A percentile compares a stretch with the other conserved stretches of the same genome.
Evolutionary conservation across 2,797 vertebrate species (phyloP).

Genomic region (Lepilemur ruficaudatus): DNA sequence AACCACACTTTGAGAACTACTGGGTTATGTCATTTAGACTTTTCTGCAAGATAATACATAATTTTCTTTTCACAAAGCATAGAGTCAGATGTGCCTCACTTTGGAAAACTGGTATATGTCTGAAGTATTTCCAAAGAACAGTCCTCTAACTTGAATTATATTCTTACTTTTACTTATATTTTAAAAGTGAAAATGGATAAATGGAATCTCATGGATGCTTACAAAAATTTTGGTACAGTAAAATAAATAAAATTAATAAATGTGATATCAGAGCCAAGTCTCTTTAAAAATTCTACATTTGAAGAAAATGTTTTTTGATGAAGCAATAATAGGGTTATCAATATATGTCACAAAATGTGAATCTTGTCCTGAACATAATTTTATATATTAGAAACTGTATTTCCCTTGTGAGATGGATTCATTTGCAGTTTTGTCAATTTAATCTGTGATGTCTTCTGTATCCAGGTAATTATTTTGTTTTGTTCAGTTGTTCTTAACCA

Average conservation of each 20-base stretch:
- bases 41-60: neutral
- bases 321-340: neutral
- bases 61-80: neutral
- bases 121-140: constrained; percentile 18
- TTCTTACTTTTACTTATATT: neutral
- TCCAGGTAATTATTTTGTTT: neutral
- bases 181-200: constrained; percentile 11
- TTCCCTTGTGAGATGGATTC: neutral
- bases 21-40: neutral
- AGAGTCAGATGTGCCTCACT: neutral
- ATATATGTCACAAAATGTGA: constrained; percentile 3
- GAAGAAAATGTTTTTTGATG: constrained; percentile 39
- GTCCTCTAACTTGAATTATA: constrained; percentile 40
- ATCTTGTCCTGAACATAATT: neutral
- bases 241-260: constrained; percentile 50
- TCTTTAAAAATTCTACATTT: constrained; percentile 2
- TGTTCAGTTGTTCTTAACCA: neutral
- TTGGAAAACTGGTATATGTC: neutral
- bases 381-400: constrained; percentile 1
- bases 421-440: neutral
- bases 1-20: neutral
- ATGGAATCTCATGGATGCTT: neutral
- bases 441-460: neutral
- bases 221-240: neutral
- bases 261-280: neutral